Evolutionary conservation across 1,140 invertebrate species (phyloP).

Genomic region (Magallana ariakensis): DNA sequence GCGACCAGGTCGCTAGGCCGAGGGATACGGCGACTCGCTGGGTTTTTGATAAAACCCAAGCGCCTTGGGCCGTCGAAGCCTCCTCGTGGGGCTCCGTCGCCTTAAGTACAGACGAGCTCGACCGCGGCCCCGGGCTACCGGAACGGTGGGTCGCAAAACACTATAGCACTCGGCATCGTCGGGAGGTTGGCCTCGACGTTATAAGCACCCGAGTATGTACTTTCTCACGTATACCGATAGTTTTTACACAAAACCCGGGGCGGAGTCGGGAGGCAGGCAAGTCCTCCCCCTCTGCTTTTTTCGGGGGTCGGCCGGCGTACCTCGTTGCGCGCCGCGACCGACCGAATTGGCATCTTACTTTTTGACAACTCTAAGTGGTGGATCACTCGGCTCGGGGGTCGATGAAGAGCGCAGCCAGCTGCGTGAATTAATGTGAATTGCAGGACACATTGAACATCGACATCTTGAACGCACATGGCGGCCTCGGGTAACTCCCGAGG

Average conservation of each 20-base stretch:
- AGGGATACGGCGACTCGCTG: neutral
- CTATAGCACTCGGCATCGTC: neutral
- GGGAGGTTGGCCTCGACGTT: neutral
- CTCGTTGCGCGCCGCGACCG: neutral
- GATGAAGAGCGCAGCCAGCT: conserved; percentile 90
- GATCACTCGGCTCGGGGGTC: conserved; percentile 89
- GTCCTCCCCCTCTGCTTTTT: neutral
- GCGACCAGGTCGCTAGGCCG: neutral
- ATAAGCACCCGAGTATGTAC: neutral
- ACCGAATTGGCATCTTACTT: neutral
- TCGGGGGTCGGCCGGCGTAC: neutral
- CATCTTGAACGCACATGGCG: conserved; percentile 89
- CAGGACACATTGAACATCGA: conserved; percentile 89
- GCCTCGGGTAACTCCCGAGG: conserved; percentile 83
- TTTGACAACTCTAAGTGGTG: conserved; percentile 79
- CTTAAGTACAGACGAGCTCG: neutral
- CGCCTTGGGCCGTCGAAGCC: neutral
- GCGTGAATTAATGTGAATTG: conserved; percentile 89
- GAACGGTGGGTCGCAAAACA: neutral
- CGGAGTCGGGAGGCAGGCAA: neutral
- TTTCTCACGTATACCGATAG: neutral
- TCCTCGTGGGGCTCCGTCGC: neutral
- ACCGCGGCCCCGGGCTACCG: neutral
- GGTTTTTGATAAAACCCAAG: neutral
- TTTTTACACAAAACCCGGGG: neutral